Base-by-base conservation (phyloP, 2,113 vertebrate species). In the Tetraodon nigroviridis region DNA sequence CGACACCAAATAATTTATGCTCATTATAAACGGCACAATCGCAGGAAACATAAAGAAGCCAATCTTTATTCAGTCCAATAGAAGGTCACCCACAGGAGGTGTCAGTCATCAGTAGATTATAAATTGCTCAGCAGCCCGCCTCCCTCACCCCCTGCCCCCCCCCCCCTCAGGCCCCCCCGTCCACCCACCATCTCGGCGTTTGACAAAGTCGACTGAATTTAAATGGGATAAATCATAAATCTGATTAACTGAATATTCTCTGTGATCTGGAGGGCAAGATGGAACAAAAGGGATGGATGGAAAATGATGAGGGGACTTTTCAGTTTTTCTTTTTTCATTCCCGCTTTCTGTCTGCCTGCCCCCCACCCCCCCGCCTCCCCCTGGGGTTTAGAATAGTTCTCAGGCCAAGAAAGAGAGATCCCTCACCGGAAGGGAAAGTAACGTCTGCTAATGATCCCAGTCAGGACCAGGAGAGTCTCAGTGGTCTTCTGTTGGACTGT, bases 211-310 rank as follows among this genome's bases (percentile, higher is more conserved):
- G 75, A 81, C 84, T 81, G 83, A 87, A 91, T 90, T 89, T 89
- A 89, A 90, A 90, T 90, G 75, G 85, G 77, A 82, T 87, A 88
- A 88, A 89, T 90, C 80, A 90, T 87, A 88, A 84, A 89, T 86
- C 78, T 88, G 85, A 89, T 90, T 88, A 87, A 72, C 75, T 72
- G 79, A 86, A 84, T 90, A 88, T 88, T 89, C 84, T 81, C 87
- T 86, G 73, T 84, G 88, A 86, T 88, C 76, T 80, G 71, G 61
- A 71, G 86, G 79, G 79, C 79, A 84, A 83, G 84, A 78, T 84
- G 80, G 70, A 71, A 71, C 64, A 71, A 78, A 80, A 69, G 73
- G 77, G 82, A 85, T 85, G 83, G 87, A 88, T 84, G 81, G 76
- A 66, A 84, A 82, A 83, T 81, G 76, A 81, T 82, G 84, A 86